phyloP scores from a whole-genome alignment of 2,797 vertebrate genomes.

The Nothura maculosa region DNA sequence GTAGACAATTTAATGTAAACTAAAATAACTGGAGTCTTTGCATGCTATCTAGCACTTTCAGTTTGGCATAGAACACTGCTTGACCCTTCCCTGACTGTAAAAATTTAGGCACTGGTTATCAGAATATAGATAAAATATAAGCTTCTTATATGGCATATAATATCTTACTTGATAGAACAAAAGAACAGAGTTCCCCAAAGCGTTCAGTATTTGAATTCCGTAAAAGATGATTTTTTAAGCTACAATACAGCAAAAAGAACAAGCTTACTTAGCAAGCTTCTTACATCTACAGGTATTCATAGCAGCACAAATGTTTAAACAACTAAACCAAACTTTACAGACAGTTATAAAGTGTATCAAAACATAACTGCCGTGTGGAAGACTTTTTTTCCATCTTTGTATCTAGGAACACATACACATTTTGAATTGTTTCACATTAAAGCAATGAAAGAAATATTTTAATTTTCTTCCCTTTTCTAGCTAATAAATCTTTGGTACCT shows the following conservation, averaged over 20 bases:
- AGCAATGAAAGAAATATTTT: constrained; percentile 27
- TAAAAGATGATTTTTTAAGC: background rate
- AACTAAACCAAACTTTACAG: background rate
- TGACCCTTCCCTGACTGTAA: background rate
- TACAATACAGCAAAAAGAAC: background rate
- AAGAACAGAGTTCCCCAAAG: background rate
- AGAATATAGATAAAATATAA: background rate
- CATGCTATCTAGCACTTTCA: background rate
- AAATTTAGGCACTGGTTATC: background rate
- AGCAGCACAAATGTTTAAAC: background rate
- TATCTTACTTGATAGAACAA: background rate
- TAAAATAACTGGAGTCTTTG: background rate
- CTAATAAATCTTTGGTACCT: constrained; percentile 29
- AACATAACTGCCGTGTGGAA: background rate
- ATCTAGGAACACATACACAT: background rate
- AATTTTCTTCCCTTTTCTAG: background rate
- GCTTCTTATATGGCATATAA: background rate
- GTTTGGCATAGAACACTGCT: background rate
- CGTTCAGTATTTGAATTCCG: background rate
- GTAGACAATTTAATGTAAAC: background rate
- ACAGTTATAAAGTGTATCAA: background rate
- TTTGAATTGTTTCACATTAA: constrained; percentile 4
- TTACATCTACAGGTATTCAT: background rate
- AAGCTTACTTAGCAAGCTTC: background rate
- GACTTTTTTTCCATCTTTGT: background rate